Conservation (phyloP, 1,140 invertebrate genomes). For the Eubasilissa regina region DNA sequence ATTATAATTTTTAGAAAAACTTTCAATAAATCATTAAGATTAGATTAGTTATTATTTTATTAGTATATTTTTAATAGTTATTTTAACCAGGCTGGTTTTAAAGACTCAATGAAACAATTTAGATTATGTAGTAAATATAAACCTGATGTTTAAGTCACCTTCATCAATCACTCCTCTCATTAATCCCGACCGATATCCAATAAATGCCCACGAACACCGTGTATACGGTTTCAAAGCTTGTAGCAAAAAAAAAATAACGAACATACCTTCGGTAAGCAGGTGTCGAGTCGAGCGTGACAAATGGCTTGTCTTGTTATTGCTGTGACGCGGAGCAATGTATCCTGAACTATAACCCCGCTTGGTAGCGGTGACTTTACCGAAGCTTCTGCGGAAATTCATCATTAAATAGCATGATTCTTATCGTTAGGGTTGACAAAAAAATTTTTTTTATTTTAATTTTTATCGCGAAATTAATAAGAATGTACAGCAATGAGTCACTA, state of each 20-base stretch:
- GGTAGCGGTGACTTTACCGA: conserved; percentile 8
- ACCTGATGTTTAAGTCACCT: not conserved
- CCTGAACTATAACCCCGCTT: conserved; percentile 49
- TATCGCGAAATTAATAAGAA: no score
- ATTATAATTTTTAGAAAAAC: no score
- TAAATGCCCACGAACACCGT: conserved; percentile 3
- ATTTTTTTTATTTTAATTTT: no score
- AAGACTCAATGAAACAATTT: no score
- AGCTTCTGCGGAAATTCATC: conserved; percentile 55
- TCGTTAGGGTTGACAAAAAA: no score
- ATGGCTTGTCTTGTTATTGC: conserved; percentile 60
- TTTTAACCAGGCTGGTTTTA: no score
- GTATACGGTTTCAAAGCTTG: not conserved
- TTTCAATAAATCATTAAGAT: no score
- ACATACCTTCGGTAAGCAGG: conserved; percentile 48
- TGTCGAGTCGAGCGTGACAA: conserved; percentile 57
- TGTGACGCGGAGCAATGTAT: conserved; percentile 52
- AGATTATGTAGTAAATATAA: no score
- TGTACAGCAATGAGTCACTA: no score
- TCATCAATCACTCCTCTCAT: conserved; percentile 1
- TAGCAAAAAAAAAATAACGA: conserved; percentile 26
- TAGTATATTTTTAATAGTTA: no score
- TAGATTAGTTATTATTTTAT: no score
- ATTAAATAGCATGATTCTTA: conserved; percentile 15
- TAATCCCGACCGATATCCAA: conserved; percentile 10